A percentile compares a stretch with the other conserved stretches of the same genome.
Conservation (phyloP, 2,888 invertebrate genomes). For the Eucera pruinosa region DNA sequence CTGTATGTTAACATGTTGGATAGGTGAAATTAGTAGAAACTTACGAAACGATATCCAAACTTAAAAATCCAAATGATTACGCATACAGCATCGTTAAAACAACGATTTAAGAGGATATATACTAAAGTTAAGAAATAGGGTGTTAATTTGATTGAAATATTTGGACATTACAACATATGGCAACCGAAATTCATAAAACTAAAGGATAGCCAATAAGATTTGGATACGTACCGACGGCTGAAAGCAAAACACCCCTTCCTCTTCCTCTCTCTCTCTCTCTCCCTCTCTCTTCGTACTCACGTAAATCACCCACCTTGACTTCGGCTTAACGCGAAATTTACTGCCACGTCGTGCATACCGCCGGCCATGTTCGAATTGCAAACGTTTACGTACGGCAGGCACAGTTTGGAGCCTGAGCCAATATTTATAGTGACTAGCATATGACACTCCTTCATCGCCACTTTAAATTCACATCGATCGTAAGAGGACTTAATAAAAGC, state of each 20-base stretch:
- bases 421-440: conserved; percentile 60
- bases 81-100: not conserved
- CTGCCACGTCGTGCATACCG: conserved; percentile 70
- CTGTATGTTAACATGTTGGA: conserved; percentile 2
- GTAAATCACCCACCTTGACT: conserved; percentile 76
- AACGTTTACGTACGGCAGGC: conserved; percentile 68
- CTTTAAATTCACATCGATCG: conserved; percentile 58
- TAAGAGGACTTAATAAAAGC: conserved; percentile 23
- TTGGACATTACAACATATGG: conserved; percentile 2
- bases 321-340: conserved; percentile 79
- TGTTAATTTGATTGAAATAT: conserved; percentile 12
- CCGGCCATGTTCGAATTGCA: conserved; percentile 67
- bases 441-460: conserved; percentile 47
- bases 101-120: too few species aligned
- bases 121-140: not conserved
- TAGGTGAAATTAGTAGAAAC: not conserved
- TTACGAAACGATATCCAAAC: not conserved
- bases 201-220: conserved; percentile 58
- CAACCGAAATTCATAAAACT: conserved; percentile 29
- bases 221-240: conserved; percentile 58
- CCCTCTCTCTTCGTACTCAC: conserved; percentile 66
- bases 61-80: not conserved
- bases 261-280: conserved; percentile 47
- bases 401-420: conserved; percentile 32
- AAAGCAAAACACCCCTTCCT: conserved; percentile 49